Evolutionary conservation across 2,797 vertebrate species (phyloP).

Genomic region (Phrynocephalus vlangalii): DNA sequence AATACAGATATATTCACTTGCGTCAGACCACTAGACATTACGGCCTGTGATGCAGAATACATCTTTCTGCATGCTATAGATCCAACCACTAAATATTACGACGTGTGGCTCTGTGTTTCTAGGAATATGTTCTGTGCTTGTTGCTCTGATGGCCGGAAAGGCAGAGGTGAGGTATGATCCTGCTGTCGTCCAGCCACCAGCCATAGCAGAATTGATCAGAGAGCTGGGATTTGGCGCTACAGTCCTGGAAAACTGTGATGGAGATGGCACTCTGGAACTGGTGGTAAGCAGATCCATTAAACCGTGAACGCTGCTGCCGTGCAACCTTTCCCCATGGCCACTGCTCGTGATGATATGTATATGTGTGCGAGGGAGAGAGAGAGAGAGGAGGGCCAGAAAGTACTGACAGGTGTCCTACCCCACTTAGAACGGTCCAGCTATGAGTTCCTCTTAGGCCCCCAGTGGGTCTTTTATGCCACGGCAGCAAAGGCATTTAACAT

Average conservation of each 20-base stretch:
- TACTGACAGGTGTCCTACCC: too few species aligned
- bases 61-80: too few species aligned
- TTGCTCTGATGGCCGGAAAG: constrained; percentile 97
- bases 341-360: too few species aligned
- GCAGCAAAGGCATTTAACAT: too few species aligned
- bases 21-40: fast-evolving
- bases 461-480: too few species aligned
- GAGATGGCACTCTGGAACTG: constrained; percentile 90
- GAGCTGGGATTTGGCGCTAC: constrained; percentile 93
- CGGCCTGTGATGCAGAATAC: not conserved
- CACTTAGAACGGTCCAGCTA: too few species aligned
- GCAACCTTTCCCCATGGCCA: not conserved
- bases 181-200: constrained; percentile 83
- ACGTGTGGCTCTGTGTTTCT: constrained; percentile 19
- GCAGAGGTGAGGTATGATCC: constrained; percentile 95
- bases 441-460: too few species aligned
- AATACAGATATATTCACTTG: not conserved
- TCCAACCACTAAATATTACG: not conserved
- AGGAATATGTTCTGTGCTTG: constrained; percentile 94
- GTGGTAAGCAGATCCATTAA: constrained; percentile 84
- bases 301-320: fast-evolving
- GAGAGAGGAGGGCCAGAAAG: too few species aligned
- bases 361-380: too few species aligned
- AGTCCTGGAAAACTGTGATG: constrained; percentile 92
- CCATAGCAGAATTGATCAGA: constrained; percentile 88